These are phyloP conservation scores for Melanostoma mellinum DNA, from an alignment of 2,888 invertebrate genomes.

Conservation along the genomic window DNA sequence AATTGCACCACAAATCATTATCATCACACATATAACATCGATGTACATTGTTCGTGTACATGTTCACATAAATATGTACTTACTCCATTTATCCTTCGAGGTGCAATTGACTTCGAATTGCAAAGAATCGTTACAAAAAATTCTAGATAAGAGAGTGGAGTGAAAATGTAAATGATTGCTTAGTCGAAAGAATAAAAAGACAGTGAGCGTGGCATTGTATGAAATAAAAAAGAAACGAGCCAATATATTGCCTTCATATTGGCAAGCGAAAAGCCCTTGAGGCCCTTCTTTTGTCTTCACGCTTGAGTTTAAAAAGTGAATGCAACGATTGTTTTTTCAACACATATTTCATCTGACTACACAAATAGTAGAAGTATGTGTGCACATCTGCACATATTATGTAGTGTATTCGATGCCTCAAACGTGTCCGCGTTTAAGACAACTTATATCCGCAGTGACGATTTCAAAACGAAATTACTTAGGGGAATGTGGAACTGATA, in stretches of 20 bases:
- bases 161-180: slow-evolving; percentile 51
- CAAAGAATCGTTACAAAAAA: slow-evolving; percentile 56
- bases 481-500: no score
- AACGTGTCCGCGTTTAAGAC: no score
- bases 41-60: slow-evolving; percentile 12
- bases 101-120: slow-evolving; percentile 68
- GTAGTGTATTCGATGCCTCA: no score
- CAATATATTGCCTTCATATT: slow-evolving; percentile 59
- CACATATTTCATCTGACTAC: no score
- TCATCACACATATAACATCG: slow-evolving; percentile 29
- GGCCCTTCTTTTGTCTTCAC: slow-evolving; percentile 27
- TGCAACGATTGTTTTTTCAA: neutral
- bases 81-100: slow-evolving; percentile 34
- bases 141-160: slow-evolving; percentile 57
- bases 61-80: neutral
- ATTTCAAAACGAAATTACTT: no score
- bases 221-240: slow-evolving; percentile 29
- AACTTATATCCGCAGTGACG: no score
- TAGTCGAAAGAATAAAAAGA: slow-evolving; percentile 28
- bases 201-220: slow-evolving; percentile 33
- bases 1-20: slow-evolving; percentile 61
- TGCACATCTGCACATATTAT: no score
- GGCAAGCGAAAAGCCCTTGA: slow-evolving; percentile 37
- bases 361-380: no score
- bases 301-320: neutral